Evolutionary conservation across 2,888 invertebrate genomes (phyloP).

Genomic region (Athalia circularis): DNA sequence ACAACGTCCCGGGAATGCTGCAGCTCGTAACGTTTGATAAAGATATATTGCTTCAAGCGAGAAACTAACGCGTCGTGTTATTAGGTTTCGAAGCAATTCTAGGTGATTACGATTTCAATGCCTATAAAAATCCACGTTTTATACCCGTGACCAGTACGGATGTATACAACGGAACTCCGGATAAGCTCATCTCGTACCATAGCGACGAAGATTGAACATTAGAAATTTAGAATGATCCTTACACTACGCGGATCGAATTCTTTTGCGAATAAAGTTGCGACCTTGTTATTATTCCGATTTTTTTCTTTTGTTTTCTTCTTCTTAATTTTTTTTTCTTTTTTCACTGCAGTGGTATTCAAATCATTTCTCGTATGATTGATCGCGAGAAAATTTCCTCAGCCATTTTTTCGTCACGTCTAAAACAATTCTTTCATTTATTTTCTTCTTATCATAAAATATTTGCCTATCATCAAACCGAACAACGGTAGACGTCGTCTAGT

Average conservation of each 20-base stretch:
- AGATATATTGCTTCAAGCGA: constrained; percentile 35
- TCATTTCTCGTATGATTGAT: too few relatives aligned
- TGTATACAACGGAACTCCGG: neutral
- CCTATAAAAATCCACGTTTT: constrained; percentile 29
- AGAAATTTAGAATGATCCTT: too few relatives aligned
- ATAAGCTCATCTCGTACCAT: too few relatives aligned
- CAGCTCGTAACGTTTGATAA: constrained; percentile 28
- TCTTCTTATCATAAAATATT: neutral
- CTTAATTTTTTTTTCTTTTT: too few relatives aligned
- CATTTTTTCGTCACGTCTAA: neutral
- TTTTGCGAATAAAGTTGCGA: too few relatives aligned
- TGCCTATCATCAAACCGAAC: neutral
- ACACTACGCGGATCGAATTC: too few relatives aligned
- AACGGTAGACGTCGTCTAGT: constrained; percentile 2
- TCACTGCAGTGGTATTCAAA: too few relatives aligned
- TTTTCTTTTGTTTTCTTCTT: too few relatives aligned
- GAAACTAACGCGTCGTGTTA: constrained; percentile 28
- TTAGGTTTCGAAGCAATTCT: constrained; percentile 23
- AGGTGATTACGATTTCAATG: neutral
- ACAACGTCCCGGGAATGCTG: constrained; percentile 21
- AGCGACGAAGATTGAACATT: too few relatives aligned
- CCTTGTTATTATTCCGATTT: too few relatives aligned
- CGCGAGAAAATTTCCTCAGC: too few relatives aligned
- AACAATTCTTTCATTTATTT: neutral
- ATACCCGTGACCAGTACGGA: neutral